A percentile compares a stretch with the other conserved stretches of the same genome.
Evolutionary conservation across 1,140 invertebrate genomes (phyloP).

Genomic region (Thereuonema tuberculata): DNA sequence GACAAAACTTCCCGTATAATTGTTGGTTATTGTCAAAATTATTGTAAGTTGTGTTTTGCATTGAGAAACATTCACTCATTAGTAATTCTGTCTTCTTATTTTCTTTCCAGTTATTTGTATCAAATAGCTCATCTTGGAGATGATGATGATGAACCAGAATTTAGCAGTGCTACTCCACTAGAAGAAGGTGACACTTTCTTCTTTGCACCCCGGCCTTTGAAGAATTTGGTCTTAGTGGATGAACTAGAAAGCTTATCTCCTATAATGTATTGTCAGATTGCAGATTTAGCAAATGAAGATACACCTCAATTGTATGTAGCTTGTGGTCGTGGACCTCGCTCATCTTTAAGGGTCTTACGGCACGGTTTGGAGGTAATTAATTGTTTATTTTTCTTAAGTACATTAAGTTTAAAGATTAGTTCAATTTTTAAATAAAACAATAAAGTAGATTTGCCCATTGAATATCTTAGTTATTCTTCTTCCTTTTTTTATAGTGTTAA

Average conservation of each 20-base stretch:
- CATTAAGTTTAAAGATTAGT: too few relatives aligned
- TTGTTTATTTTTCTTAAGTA: not conserved
- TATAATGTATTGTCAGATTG: conserved; percentile 71
- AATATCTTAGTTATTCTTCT: not conserved
- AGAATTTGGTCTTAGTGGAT: conserved; percentile 95
- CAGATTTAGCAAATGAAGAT: conserved; percentile 79
- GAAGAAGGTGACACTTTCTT: conserved; percentile 99
- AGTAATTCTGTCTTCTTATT: too few relatives aligned
- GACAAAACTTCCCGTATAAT: too few relatives aligned
- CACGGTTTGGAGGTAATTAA: conserved; percentile 74
- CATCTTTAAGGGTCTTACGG: conserved; percentile 77
- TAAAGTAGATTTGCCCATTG: not conserved
- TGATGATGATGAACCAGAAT: conserved; percentile 98
- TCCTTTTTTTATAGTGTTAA: not conserved
- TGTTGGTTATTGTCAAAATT: too few relatives aligned
- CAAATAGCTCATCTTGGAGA: conserved; percentile 98
- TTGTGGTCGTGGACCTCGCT: conserved; percentile 88
- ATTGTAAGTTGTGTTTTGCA: too few relatives aligned
- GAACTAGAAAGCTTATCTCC: conserved; percentile 95
- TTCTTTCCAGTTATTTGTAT: conserved; percentile 66
- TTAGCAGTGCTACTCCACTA: conserved; percentile 93
- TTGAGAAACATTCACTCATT: too few relatives aligned
- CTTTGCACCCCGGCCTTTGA: conserved; percentile 83
- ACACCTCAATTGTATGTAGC: conserved; percentile 94
- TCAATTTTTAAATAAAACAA: too few relatives aligned